These are phyloP conservation scores for Oreochromis aureus DNA, from an alignment of 2,113 vertebrate genomes.

Conservation along the genomic window DNA sequence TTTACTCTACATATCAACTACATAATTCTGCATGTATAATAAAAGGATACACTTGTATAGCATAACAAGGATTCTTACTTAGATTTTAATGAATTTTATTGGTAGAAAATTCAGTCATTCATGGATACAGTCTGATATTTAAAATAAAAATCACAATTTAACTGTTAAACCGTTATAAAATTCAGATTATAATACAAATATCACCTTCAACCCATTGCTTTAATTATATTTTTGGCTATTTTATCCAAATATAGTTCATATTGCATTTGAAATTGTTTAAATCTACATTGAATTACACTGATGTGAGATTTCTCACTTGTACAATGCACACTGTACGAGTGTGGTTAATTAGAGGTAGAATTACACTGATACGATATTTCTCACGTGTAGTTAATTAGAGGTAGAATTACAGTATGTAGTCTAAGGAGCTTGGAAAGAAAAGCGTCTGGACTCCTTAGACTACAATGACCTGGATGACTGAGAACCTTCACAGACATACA, in stretches of 20 bases:
- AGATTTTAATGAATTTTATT: neutral
- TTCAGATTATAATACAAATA: neutral
- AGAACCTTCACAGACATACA: neutral
- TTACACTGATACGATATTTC: neutral
- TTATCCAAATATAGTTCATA: neutral
- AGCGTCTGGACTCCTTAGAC: neutral
- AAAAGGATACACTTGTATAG: rapidly evolving
- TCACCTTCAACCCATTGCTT: neutral
- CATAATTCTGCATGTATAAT: rapidly evolving
- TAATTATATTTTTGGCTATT: neutral
- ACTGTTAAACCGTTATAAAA: neutral
- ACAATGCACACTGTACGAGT: neutral
- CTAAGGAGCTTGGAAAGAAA: neutral
- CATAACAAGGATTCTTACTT: neutral
- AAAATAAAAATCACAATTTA: neutral
- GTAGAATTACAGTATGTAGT: neutral
- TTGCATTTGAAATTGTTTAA: neutral
- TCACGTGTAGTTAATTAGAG: neutral
- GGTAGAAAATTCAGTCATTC: neutral
- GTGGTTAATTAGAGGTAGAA: neutral
- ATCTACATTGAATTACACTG: neutral
- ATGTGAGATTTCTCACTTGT: neutral
- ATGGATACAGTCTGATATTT: neutral
- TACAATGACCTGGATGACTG: neutral
- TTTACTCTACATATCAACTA: neutral